Conservation (phyloP, 2,113 vertebrate genomes). For the Ranitomeya imitator region DNA sequence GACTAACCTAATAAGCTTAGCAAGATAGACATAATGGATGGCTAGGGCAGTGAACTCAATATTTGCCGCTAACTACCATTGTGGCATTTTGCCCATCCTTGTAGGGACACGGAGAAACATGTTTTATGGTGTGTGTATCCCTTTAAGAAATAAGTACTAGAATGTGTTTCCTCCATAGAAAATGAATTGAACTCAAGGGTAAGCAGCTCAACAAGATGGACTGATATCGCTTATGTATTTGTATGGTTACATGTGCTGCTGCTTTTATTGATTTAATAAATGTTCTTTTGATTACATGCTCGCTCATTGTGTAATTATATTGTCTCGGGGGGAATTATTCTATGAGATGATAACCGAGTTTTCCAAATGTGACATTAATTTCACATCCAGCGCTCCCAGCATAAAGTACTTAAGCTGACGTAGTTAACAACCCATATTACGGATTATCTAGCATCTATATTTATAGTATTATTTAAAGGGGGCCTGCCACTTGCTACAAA, state of each 20-base stretch:
- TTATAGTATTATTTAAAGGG: too few relatives aligned
- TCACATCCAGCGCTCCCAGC: not conserved
- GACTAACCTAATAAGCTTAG: too few relatives aligned
- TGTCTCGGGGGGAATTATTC: constrained; percentile 29
- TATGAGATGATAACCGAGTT: not conserved
- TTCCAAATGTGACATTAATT: constrained; percentile 2
- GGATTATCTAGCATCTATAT: not conserved
- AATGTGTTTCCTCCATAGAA: not conserved
- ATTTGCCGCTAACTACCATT: too few relatives aligned
- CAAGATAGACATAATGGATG: too few relatives aligned
- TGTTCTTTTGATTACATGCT: constrained; percentile 28
- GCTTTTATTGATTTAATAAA: constrained; percentile 29
- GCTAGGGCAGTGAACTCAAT: too few relatives aligned
- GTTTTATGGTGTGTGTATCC: not conserved
- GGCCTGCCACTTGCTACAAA: too few relatives aligned
- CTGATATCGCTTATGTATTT: not conserved
- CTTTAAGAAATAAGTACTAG: not conserved
- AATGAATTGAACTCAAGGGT: not conserved
- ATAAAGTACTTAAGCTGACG: not conserved
- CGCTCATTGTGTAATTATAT: constrained; percentile 19
- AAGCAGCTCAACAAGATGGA: not conserved
- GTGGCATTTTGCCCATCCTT: not conserved
- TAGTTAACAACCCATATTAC: not conserved
- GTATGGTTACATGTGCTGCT: constrained; percentile 1
- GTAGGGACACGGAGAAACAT: not conserved